A percentile compares a stretch with the other conserved stretches of the same genome.
Evolutionary conservation across 2,888 invertebrate genomes (phyloP).

Genomic region (Acronicta psi): DNA sequence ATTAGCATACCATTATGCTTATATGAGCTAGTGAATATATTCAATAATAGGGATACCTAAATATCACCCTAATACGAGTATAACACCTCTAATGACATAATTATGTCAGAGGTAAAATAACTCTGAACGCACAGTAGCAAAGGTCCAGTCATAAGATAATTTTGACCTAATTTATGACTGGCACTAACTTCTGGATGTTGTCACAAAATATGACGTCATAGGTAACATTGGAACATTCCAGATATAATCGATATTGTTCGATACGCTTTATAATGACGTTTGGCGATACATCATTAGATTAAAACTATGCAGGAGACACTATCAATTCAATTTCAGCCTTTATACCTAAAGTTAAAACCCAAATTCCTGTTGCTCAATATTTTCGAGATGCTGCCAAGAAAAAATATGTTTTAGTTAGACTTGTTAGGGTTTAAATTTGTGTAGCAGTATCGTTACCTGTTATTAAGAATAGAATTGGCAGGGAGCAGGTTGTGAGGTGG

Average conservation of each 20-base stretch:
- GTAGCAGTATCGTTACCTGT: conserved; percentile 50
- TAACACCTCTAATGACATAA: too few species aligned
- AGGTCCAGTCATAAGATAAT: too few species aligned
- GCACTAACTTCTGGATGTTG: conserved; percentile 26
- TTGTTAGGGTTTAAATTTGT: conserved; percentile 44
- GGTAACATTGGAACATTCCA: conserved; percentile 55
- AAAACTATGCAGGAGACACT: conserved; percentile 24
- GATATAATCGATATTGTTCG: conserved; percentile 58
- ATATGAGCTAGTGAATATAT: too few species aligned
- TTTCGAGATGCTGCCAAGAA: conserved; percentile 15
- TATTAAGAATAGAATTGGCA: conserved; percentile 84
- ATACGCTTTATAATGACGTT: conserved; percentile 65
- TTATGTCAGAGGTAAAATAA: too few species aligned
- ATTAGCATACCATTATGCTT: too few species aligned
- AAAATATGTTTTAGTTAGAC: conserved; percentile 45
- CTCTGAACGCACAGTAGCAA: too few species aligned
- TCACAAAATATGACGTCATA: conserved; percentile 16
- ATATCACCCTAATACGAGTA: too few species aligned
- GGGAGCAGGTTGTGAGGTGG: conserved; percentile 64
- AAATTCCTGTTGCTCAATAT: conserved; percentile 18
- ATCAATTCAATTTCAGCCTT: conserved; percentile 16
- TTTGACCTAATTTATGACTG: background rate
- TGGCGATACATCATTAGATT: conserved; percentile 55
- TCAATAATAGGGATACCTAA: too few species aligned
- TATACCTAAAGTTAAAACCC: background rate